Evolutionary conservation across 2,113 vertebrate species (phyloP), one percentile per base, ranked within the genome.

Genomic region (Lepidothrix coronata): DNA sequence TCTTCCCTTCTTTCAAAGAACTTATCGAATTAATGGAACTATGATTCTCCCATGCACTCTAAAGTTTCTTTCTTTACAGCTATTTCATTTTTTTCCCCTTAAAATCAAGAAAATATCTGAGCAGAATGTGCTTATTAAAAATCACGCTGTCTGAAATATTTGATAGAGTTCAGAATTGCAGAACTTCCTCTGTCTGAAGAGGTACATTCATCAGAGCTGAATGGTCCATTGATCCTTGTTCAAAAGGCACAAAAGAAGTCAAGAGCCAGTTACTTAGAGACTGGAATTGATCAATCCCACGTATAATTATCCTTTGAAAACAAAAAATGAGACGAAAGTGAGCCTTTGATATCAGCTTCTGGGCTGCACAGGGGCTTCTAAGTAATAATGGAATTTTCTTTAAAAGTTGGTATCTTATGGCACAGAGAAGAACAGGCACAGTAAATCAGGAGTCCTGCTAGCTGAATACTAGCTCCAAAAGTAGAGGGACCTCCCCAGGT

Each of bases 231-330:
- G 76, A 84, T 85, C 52, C 25, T 54, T 51, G 27, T 24, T 13
- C 41, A 25, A 14, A 51, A 94, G 44, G 48, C 30, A 89, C 23
- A 82, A 79, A 95, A 83, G 58, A 94, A 96, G 94, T 82, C 71
- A 91, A 93, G 24, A 59, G 37, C 57, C 46, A 76, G 41, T 41
- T 30, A 68, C 11, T 65, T 62, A 78, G 41, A 67, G 79, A 62
- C 57, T 52, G 39, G 17, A 68, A 94, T 57, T 72, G 43, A 87
- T 96, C 48, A 77, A n/a, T 31, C 33, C 68, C 31, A 81, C 77
- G 39, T 75, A 80, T n/a, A 94, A 94, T 83, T 87, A 70, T 44
- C 83, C 31, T 88, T 89, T n/a, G 54, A 68, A 66, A 85, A 95
- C 35, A 77, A 87, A 87, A 91, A 80, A 33, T 44, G 35, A 61